These are phyloP conservation scores for Hylomyscus alleni DNA, from an alignment of 2,797 vertebrate genomes.

Conservation along the genomic window DNA sequence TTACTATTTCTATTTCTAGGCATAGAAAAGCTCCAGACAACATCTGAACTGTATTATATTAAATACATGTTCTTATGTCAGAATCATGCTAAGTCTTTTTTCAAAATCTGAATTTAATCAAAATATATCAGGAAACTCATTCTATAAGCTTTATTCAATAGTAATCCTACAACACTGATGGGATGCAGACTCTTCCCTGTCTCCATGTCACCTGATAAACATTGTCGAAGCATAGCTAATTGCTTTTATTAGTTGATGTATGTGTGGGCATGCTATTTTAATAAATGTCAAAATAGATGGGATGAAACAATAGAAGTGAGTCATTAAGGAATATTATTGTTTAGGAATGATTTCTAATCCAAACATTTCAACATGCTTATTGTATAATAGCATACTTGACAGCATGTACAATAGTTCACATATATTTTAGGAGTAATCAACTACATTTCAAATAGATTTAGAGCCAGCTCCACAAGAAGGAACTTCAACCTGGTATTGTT, in stretches of 20 bases:
- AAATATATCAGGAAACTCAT: not conserved
- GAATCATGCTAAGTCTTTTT: not conserved
- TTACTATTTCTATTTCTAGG: not conserved
- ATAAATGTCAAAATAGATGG: not conserved
- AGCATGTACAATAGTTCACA: not conserved
- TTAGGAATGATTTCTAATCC: not conserved
- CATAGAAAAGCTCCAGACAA: not conserved
- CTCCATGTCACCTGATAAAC: not conserved
- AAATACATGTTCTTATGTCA: not conserved
- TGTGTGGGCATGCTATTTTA: not conserved
- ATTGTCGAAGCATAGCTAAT: not conserved
- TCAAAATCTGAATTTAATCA: not conserved
- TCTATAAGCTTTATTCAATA: not conserved
- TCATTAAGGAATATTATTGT: not conserved
- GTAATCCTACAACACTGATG: not conserved
- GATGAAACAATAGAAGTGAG: not conserved
- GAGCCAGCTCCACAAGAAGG: not conserved
- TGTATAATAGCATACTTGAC: not conserved
- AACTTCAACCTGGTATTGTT: not conserved
- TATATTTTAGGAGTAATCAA: too few relatives aligned
- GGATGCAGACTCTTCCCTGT: not conserved
- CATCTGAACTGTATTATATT: not conserved
- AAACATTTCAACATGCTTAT: not conserved
- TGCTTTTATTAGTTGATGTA: not conserved
- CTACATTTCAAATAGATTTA: not conserved